Percentiles rank a stretch among this genome's conserved stretches.
These are phyloP conservation scores for Actinia tenebrosa DNA, from an alignment of 64 coral and sea anemone species.

Conservation along the genomic window DNA sequence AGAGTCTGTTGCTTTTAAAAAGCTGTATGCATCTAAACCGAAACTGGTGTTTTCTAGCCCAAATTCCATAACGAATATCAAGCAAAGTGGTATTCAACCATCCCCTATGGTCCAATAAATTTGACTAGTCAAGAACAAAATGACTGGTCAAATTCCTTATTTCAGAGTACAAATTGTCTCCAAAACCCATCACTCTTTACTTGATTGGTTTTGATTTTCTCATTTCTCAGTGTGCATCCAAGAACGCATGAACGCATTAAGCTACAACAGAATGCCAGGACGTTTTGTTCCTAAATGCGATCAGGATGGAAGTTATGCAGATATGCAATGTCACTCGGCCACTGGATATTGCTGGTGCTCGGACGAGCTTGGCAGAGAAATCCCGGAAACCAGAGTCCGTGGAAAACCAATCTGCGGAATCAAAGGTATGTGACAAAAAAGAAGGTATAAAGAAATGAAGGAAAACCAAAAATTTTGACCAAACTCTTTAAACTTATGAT, in stretches of 20 bases:
- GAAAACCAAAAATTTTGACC: too few species aligned
- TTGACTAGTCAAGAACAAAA: not conserved
- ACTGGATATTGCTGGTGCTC: conserved; percentile 53
- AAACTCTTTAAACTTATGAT: too few species aligned
- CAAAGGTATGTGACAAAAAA: conserved; percentile 8
- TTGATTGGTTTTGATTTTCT: not conserved
- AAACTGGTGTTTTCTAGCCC: too few species aligned
- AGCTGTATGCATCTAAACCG: too few species aligned
- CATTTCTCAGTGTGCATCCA: not conserved
- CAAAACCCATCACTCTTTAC: too few species aligned
- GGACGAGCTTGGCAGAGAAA: conserved; percentile 52
- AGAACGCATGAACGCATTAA: conserved; percentile 23
- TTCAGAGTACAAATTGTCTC: too few species aligned
- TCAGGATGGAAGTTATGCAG: conserved; percentile 25
- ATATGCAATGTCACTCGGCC: conserved; percentile 35
- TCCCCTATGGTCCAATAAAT: too few species aligned
- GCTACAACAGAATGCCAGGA: conserved; percentile 17
- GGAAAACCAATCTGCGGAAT: conserved; percentile 48
- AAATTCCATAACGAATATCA: too few species aligned
- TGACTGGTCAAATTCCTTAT: not conserved
- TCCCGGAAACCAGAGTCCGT: conserved; percentile 36
- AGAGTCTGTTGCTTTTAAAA: too few species aligned
- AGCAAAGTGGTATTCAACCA: too few species aligned
- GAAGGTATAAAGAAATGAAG: not conserved
- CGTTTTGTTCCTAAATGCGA: conserved; percentile 33